These are phyloP conservation scores for Lophius piscatorius DNA, from an alignment of 2,113 vertebrate species.

Conservation along the genomic window DNA sequence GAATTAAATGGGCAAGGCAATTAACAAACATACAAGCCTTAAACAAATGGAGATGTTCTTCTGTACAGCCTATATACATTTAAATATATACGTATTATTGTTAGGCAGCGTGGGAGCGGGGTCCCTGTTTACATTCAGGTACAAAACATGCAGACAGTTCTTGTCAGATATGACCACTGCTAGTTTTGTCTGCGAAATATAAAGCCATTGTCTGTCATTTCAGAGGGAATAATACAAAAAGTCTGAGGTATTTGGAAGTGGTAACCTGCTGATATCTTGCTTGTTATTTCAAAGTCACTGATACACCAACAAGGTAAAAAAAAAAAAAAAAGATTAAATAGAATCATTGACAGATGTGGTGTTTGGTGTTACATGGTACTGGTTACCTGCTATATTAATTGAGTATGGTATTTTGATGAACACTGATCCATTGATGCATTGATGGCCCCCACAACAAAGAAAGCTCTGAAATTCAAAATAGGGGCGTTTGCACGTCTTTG, in stretches of 20 bases:
- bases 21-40: too few relatives aligned
- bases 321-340: slow-evolving; percentile 59
- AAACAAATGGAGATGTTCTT: too few relatives aligned
- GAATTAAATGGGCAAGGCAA: too few relatives aligned
- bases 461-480: slow-evolving; percentile 49
- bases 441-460: slow-evolving; percentile 13
- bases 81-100: too few relatives aligned
- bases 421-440: slow-evolving; percentile 12
- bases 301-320: slow-evolving; percentile 61
- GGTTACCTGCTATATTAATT: slow-evolving; percentile 56
- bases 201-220: slow-evolving; percentile 48
- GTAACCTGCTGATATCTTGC: slow-evolving; percentile 67
- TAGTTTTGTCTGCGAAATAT: slow-evolving; percentile 50
- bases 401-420: slow-evolving; percentile 65
- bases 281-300: slow-evolving; percentile 63
- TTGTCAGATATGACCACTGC: slow-evolving; percentile 46
- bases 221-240: slow-evolving; percentile 53
- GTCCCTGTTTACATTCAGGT: slow-evolving; percentile 39
- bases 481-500: slow-evolving; percentile 1
- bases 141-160: slow-evolving; percentile 51
- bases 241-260: slow-evolving; percentile 40
- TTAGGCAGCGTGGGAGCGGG: slow-evolving; percentile 41
- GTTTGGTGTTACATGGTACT: slow-evolving; percentile 9
- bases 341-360: slow-evolving; percentile 44
- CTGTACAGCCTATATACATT: too few relatives aligned